Percentiles rank a stretch among this genome's conserved stretches.
Conservation (phyloP, 2,113 vertebrate species). For the Crotophaga sulcirostris region DNA sequence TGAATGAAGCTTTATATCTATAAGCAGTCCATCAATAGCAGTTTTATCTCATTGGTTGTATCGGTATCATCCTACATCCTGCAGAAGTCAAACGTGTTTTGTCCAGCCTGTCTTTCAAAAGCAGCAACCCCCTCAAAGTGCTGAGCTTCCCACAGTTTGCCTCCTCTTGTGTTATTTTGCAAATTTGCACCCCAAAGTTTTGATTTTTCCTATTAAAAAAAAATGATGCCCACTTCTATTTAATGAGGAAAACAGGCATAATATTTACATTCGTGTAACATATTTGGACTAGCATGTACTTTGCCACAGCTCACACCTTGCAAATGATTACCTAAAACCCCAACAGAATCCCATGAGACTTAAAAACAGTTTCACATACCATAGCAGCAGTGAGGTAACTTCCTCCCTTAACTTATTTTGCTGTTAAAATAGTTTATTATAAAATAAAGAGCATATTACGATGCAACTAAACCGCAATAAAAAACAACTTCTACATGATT, state of each 20-base stretch:
- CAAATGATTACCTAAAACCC: background rate
- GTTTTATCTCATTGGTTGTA: background rate
- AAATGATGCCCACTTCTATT: background rate
- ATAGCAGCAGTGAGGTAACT: background rate
- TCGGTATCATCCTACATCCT: background rate
- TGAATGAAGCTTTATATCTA: background rate
- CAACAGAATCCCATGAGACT: background rate
- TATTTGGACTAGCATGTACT: fast-evolving
- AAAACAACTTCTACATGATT: background rate
- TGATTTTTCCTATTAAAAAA: background rate
- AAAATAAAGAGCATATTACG: background rate
- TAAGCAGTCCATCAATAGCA: background rate
- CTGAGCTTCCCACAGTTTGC: fast-evolving
- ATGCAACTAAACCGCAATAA: background rate
- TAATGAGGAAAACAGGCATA: background rate
- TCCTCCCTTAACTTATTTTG: too few species aligned
- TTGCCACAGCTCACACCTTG: background rate
- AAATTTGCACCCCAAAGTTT: background rate
- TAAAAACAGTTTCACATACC: background rate
- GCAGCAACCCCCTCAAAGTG: background rate
- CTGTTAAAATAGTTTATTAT: background rate
- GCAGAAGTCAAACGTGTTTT: background rate
- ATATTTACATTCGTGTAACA: fast-evolving
- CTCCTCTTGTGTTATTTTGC: background rate
- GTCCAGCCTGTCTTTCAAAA: background rate